These are phyloP conservation scores for Larimichthys polyactis DNA, from an alignment of 2,113 vertebrate genomes.

Conservation along the genomic window DNA sequence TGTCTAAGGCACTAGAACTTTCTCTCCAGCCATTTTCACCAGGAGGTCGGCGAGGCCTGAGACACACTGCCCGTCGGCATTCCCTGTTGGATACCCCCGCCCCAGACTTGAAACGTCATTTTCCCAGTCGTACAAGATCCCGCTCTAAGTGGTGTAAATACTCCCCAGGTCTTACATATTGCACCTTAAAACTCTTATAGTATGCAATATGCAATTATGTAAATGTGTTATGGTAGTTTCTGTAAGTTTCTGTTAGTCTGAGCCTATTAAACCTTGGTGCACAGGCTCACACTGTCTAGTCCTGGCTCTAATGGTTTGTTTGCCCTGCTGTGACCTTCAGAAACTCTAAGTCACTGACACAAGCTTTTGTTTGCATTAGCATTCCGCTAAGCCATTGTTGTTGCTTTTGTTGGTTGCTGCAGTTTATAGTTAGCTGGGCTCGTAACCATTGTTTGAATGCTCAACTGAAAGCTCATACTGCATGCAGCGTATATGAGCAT, in stretches of 20 bases:
- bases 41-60: too few relatives aligned
- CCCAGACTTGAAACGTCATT: too few relatives aligned
- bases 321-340: not conserved
- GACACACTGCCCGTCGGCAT: too few relatives aligned
- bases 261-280: not conserved
- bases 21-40: too few relatives aligned
- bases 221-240: not conserved
- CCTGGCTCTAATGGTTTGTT: not conserved
- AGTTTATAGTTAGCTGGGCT: not conserved
- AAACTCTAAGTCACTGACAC: not conserved
- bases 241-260: not conserved
- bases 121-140: too few relatives aligned
- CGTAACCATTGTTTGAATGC: not conserved
- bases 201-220: too few relatives aligned
- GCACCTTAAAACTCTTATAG: too few relatives aligned
- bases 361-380: too few relatives aligned
- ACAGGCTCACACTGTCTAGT: not conserved
- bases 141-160: too few relatives aligned
- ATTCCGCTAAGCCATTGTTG: not conserved
- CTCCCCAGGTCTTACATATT: too few relatives aligned
- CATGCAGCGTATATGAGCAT: conserved; percentile 1
- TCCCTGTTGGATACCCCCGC: too few relatives aligned
- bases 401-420: not conserved
- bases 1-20: too few relatives aligned
- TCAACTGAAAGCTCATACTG: not conserved